phyloP scores from a whole-genome alignment of 2,888 invertebrate species.

The Folsomia manolachei region DNA sequence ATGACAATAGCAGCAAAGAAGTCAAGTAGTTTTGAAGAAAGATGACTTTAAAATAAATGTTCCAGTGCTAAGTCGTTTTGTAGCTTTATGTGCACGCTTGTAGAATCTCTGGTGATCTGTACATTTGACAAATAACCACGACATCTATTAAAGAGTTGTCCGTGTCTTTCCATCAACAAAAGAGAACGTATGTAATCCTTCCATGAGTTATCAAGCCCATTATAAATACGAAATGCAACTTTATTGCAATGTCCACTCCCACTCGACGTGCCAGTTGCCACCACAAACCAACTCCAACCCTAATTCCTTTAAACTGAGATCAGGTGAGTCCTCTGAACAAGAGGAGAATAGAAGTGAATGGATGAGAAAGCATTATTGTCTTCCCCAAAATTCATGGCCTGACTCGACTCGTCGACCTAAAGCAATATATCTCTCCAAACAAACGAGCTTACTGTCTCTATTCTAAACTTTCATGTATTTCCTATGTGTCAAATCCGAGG shows the following conservation, averaged over 20 bases:
- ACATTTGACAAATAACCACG: too few relatives aligned
- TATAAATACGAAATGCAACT: not conserved
- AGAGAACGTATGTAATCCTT: too few relatives aligned
- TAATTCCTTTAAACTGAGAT: not conserved
- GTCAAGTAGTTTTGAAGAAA: too few relatives aligned
- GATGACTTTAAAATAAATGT: too few relatives aligned
- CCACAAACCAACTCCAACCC: not conserved
- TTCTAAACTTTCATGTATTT: not conserved
- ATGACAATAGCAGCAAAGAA: too few relatives aligned
- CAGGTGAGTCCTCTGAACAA: not conserved
- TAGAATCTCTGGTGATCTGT: too few relatives aligned
- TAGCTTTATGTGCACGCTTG: too few relatives aligned
- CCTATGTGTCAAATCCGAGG: not conserved
- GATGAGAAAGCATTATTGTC: constrained; percentile 1
- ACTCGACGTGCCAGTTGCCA: not conserved
- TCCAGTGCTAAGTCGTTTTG: too few relatives aligned
- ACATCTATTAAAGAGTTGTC: too few relatives aligned
- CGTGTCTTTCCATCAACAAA: too few relatives aligned
- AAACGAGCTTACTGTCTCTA: not conserved
- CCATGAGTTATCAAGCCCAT: too few relatives aligned
- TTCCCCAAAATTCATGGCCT: not conserved
- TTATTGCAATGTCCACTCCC: not conserved
- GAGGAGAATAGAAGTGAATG: not conserved
- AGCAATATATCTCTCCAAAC: constrained; percentile 12
- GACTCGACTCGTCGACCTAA: not conserved